These are phyloP conservation scores for Chaitophorus viminalis DNA, from an alignment of 2,888 invertebrate genomes.

Conservation along the genomic window DNA sequence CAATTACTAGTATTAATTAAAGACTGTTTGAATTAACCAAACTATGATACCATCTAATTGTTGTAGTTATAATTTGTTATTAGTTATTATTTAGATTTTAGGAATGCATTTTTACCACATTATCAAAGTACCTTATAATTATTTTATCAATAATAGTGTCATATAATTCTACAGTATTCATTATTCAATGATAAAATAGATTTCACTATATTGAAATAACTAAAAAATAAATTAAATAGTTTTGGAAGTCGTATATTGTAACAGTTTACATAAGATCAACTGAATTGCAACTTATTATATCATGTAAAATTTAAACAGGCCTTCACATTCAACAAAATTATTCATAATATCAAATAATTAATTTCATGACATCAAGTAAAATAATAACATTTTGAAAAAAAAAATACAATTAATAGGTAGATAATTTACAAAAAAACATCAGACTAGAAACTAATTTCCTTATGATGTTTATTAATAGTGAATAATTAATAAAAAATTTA, in stretches of 20 bases:
- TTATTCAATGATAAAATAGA: background rate
- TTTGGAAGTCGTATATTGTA: constrained; percentile 41
- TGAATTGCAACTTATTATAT: constrained; percentile 35
- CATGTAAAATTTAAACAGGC: constrained; percentile 51
- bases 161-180: background rate
- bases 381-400: constrained; percentile 45
- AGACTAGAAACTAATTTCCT: constrained; percentile 52
- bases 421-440: constrained; percentile 42
- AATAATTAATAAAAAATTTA: constrained; percentile 38
- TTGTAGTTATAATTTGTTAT: background rate
- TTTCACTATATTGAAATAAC: constrained; percentile 28
- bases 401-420: constrained; percentile 30
- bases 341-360: constrained; percentile 51
- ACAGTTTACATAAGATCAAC: constrained; percentile 48
- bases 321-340: constrained; percentile 54
- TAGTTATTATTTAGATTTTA: too few species aligned
- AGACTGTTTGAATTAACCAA: background rate
- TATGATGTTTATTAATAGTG: constrained; percentile 45
- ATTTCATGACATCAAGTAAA: constrained; percentile 3
- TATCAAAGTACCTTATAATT: background rate
- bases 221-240: constrained; percentile 29
- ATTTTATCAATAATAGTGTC: background rate
- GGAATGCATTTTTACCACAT: too few species aligned
- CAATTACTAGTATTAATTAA: too few species aligned
- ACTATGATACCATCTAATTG: background rate